Percentiles rank a stretch among this genome's conserved stretches.
Conservation (phyloP, 2,113 vertebrate species). For the Neolamprologus fasciatus region DNA sequence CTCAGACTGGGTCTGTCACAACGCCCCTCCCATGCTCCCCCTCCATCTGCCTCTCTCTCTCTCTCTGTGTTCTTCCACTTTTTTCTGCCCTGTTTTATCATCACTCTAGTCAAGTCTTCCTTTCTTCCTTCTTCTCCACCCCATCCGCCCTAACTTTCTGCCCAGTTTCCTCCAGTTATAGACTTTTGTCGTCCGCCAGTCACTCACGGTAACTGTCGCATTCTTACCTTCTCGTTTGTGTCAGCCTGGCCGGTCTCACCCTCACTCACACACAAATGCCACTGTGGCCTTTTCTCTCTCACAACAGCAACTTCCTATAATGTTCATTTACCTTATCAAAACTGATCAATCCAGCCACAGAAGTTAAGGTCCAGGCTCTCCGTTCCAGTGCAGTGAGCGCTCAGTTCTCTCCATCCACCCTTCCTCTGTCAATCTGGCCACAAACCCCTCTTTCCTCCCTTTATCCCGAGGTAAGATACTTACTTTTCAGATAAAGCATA, state of each 20-base stretch:
- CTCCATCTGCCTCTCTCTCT: not conserved
- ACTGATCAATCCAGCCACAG: conserved; percentile 18
- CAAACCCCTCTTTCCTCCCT: conserved; percentile 76
- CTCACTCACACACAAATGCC: not conserved
- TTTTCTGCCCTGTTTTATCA: conserved; percentile 16
- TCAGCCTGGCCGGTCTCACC: not conserved
- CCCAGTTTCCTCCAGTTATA: conserved; percentile 17
- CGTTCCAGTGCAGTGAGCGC: not conserved
- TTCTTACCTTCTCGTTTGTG: not conserved
- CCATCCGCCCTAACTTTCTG: not conserved
- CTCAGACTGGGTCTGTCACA: not conserved
- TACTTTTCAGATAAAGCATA: conserved; percentile 79
- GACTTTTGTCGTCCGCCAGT: not conserved
- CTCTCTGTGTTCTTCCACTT: not conserved
- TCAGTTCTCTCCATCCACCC: conserved; percentile 62
- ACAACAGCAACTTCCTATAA: not conserved
- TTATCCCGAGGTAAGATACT: conserved; percentile 80
- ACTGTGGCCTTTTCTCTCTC: not conserved
- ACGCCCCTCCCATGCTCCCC: conserved; percentile 35
- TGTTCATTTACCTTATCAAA: conserved; percentile 52
- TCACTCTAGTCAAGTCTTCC: not conserved
- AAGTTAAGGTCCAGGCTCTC: not conserved
- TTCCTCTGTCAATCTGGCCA: conserved; percentile 72
- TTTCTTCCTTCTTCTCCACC: conserved; percentile 1
- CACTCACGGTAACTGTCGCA: not conserved